These are phyloP conservation scores for Mola mola DNA, from an alignment of 2,113 vertebrate genomes.

Conservation along the genomic window DNA sequence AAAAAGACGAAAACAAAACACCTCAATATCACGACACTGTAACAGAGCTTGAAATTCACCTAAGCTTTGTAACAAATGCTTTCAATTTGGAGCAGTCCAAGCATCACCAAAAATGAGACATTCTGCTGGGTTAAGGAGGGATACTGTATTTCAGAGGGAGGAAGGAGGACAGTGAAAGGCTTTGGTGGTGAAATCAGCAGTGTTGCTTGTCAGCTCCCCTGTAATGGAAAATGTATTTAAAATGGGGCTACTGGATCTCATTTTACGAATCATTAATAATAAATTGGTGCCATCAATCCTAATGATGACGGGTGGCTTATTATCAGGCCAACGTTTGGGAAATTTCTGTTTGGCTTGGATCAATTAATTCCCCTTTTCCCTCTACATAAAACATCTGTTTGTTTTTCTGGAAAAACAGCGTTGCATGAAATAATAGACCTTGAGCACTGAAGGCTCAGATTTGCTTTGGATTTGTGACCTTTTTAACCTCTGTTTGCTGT, in stretches of 20 bases:
- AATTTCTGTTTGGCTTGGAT: slow-evolving; percentile 77
- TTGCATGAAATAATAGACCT: slow-evolving; percentile 44
- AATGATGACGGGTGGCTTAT: slow-evolving; percentile 80
- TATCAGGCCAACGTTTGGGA: slow-evolving; percentile 77
- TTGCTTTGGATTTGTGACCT: slow-evolving; percentile 34
- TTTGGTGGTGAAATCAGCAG: slow-evolving; percentile 68
- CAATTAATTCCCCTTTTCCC: slow-evolving; percentile 66
- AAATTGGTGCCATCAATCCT: slow-evolving; percentile 86
- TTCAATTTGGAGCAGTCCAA: slow-evolving; percentile 76
- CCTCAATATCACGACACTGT: slow-evolving; percentile 42
- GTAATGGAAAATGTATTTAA: slow-evolving; percentile 86
- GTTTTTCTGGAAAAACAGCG: slow-evolving; percentile 36
- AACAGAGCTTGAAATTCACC: slow-evolving; percentile 54
- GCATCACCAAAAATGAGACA: slow-evolving; percentile 74
- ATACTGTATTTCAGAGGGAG: slow-evolving; percentile 58
- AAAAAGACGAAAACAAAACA: slow-evolving; percentile 61
- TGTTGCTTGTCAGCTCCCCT: slow-evolving; percentile 75
- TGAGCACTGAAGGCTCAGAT: slow-evolving; percentile 16
- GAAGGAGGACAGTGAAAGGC: slow-evolving; percentile 52
- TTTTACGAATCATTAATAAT: slow-evolving; percentile 89
- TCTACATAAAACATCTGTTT: slow-evolving; percentile 68
- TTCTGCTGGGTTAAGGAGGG: slow-evolving; percentile 38
- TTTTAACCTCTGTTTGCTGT: slow-evolving; percentile 42
- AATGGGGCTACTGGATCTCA: slow-evolving; percentile 85
- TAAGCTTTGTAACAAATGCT: slow-evolving; percentile 71